phyloP scores from a whole-genome alignment of 1,140 invertebrate genomes.

The Elysia chlorotica region DNA sequence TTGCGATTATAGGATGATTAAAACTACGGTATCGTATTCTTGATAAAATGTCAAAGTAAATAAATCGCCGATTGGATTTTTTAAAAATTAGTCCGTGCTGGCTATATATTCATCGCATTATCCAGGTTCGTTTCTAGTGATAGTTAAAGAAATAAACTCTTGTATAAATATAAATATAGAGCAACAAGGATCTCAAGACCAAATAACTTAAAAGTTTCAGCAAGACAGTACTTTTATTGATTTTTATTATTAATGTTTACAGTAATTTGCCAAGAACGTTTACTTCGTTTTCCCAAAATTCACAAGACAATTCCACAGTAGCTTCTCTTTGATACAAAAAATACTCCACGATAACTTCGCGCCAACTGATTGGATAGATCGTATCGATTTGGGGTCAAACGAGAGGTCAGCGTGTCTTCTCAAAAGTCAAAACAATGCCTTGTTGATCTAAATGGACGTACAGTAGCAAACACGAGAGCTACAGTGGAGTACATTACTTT shows the following conservation, averaged over 20 bases:
- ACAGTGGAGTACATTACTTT: neutral
- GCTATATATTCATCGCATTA: no score
- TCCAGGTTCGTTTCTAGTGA: no score
- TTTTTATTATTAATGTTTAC: neutral
- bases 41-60: no score
- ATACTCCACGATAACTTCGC: neutral
- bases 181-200: no score
- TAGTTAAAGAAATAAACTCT: no score
- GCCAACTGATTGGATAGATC: constrained; percentile 1
- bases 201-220: no score
- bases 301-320: neutral
- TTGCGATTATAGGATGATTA: no score
- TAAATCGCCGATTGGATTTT: no score
- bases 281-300: neutral
- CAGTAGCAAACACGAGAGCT: neutral
- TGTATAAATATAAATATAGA: no score
- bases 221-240: neutral
- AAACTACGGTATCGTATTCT: no score
- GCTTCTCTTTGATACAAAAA: neutral
- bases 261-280: neutral
- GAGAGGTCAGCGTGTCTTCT: constrained; percentile 19
- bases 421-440: neutral
- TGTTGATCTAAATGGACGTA: neutral
- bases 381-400: constrained; percentile 6
- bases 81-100: no score